phyloP scores from a whole-genome alignment of 1,140 invertebrate genomes.

The Magallana gigas region DNA sequence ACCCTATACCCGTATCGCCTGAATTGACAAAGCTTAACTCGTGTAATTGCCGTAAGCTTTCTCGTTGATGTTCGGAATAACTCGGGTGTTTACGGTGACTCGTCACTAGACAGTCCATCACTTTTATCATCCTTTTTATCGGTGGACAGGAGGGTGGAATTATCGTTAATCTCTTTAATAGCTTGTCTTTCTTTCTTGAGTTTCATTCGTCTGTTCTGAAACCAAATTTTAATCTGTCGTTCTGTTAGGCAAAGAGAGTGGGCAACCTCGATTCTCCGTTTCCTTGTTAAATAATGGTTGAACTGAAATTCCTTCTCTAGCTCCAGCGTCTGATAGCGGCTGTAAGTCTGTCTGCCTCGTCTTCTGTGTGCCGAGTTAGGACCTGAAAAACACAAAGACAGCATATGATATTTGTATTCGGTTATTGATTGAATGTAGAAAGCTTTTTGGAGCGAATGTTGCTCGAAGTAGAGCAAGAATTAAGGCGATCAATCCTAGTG shows the following conservation, averaged over 20 bases:
- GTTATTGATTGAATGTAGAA: neutral
- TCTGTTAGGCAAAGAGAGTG: conserved; percentile 93
- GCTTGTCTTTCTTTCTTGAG: conserved; percentile 94
- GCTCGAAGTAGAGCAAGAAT: conserved; percentile 9
- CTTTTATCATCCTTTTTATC: conserved; percentile 33
- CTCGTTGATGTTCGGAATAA: conserved; percentile 39
- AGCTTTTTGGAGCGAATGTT: conserved; percentile 8
- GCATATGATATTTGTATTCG: conserved; percentile 11
- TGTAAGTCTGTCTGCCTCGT: conserved; percentile 96
- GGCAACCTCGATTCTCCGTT: conserved; percentile 92
- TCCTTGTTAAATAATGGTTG: conserved; percentile 84
- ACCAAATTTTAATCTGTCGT: conserved; percentile 88
- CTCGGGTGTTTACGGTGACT: conserved; percentile 29
- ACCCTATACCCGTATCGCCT: conserved; percentile 36
- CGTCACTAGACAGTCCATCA: conserved; percentile 37
- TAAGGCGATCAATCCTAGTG: neutral
- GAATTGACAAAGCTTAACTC: neutral
- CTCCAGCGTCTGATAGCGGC: conserved; percentile 89
- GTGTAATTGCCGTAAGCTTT: conserved; percentile 30
- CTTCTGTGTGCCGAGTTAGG: conserved; percentile 81
- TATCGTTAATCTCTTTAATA: conserved; percentile 39
- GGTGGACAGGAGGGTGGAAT: neutral
- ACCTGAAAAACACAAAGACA: conserved; percentile 24
- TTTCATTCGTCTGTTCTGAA: conserved; percentile 98
- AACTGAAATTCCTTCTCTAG: conserved; percentile 85